Evolutionary conservation across 2,888 invertebrate species (phyloP).

Genomic region (Unio pictorum): DNA sequence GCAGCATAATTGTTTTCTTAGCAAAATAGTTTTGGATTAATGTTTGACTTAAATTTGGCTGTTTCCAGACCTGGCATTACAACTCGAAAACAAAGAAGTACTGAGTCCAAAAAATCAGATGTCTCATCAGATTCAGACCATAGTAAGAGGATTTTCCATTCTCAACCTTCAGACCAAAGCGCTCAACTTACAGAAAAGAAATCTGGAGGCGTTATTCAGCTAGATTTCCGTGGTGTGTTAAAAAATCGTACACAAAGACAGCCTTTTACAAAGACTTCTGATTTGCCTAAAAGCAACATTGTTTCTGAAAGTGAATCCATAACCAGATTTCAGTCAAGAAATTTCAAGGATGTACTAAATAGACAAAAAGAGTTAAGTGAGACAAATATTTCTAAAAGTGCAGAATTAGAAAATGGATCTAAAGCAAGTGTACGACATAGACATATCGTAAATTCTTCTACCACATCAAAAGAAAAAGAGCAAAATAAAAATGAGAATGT

Average conservation of each 20-base stretch:
- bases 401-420: no score
- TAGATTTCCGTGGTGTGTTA: slow-evolving; percentile 36
- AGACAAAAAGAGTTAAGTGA: no score
- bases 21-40: no score
- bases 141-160: background rate
- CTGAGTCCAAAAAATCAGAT: slow-evolving; percentile 32
- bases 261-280: background rate
- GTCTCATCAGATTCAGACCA: slow-evolving; percentile 15
- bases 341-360: no score
- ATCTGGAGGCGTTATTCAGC: slow-evolving; percentile 22
- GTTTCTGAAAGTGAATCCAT: background rate
- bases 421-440: no score
- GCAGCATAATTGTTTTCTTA: no score
- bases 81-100: slow-evolving; percentile 15
- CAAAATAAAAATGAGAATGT: no score
- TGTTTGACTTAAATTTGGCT: background rate
- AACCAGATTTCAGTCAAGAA: slow-evolving; percentile 1
- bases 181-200: slow-evolving; percentile 12
- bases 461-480: no score
- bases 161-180: background rate
- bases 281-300: background rate
- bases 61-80: slow-evolving; percentile 10
- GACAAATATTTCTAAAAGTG: no score
- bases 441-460: no score
- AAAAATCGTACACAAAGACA: slow-evolving; percentile 17